These are phyloP conservation scores for Oriolus oriolus DNA, from an alignment of 2,113 vertebrate species.

Conservation along the genomic window DNA sequence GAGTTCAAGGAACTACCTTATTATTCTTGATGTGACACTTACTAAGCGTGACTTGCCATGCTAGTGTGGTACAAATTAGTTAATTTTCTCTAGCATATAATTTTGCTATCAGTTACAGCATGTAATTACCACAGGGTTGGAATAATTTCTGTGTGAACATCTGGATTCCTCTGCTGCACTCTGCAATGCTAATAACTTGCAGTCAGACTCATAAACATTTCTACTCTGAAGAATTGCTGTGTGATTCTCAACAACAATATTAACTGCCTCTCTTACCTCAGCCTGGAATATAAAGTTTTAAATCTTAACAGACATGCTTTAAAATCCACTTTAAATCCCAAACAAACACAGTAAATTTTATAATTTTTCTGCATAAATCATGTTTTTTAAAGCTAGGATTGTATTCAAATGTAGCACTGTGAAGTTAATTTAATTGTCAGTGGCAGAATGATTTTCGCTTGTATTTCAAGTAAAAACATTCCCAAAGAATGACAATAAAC, in stretches of 20 bases:
- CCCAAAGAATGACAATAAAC: not conserved
- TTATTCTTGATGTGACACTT: not conserved
- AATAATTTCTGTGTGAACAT: slow-evolving; percentile 25
- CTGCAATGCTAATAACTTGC: slow-evolving; percentile 10
- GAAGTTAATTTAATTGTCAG: not conserved
- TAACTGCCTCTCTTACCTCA: slow-evolving; percentile 37
- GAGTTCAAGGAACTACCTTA: not conserved
- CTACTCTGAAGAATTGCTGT: slow-evolving; percentile 8
- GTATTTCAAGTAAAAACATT: not conserved
- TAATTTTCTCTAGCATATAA: not conserved
- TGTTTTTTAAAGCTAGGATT: not conserved
- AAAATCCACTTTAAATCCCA: not conserved
- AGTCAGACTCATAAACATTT: not conserved
- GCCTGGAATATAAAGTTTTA: not conserved
- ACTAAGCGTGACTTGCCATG: not conserved
- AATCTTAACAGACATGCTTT: not conserved
- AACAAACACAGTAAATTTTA: not conserved
- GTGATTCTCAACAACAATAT: not conserved
- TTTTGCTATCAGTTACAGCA: not conserved
- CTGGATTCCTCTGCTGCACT: not conserved
- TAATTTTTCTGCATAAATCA: not conserved
- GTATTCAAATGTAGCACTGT: not conserved
- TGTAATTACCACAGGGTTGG: slow-evolving; percentile 50
- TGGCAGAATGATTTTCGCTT: not conserved
- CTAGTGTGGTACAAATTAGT: not conserved